A percentile compares a stretch with the other conserved stretches of the same genome.
Evolutionary conservation across 2,888 invertebrate species (phyloP).

Genomic region (Chaitophorus viminalis): DNA sequence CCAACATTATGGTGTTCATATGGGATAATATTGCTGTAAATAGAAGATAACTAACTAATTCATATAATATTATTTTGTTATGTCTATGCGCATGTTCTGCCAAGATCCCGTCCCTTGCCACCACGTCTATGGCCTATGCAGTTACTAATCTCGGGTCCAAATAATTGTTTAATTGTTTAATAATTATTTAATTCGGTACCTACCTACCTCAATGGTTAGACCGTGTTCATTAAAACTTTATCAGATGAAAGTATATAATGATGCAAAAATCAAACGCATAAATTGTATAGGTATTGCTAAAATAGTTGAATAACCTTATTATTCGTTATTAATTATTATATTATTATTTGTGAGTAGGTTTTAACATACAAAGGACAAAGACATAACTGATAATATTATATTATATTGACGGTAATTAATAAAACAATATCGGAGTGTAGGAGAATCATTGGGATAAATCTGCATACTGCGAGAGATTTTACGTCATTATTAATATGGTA

Average conservation of each 20-base stretch:
- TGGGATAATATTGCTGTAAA: no score
- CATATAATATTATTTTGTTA: no score
- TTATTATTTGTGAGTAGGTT: neutral
- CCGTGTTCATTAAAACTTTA: neutral
- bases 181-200: no score
- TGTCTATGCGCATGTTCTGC: no score
- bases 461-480: neutral
- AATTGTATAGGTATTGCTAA: neutral
- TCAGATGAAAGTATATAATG: neutral
- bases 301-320: neutral
- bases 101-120: no score
- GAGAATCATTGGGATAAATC: neutral
- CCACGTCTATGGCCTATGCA: no score
- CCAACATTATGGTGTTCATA: no score
- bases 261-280: neutral
- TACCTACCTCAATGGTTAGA: no score
- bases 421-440: neutral
- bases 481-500: neutral
- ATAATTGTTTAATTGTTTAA: no score
- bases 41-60: no score
- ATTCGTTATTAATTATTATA: neutral
- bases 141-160: no score
- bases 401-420: neutral
- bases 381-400: neutral
- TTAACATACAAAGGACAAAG: neutral